Evolutionary conservation across 1,140 invertebrate genomes (phyloP).

Genomic region (Pomacea maculata): DNA sequence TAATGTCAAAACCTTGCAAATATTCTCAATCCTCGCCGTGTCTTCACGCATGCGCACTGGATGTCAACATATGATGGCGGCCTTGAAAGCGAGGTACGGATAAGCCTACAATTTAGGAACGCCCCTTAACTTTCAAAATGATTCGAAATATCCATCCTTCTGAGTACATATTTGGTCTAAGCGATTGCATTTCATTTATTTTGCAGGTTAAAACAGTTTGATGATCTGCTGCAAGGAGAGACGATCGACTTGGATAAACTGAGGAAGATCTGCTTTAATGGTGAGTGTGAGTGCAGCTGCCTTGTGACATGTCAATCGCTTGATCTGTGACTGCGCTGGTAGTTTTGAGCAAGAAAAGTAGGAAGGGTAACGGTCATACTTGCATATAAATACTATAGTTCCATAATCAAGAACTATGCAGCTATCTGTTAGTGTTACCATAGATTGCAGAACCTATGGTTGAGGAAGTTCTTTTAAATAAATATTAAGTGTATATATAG

Average conservation of each 20-base stretch:
- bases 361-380: background rate
- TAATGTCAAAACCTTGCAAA: too few species aligned
- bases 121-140: conserved; percentile 18
- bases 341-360: background rate
- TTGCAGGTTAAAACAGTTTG: conserved; percentile 8
- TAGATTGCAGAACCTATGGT: too few species aligned
- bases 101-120: conserved; percentile 25
- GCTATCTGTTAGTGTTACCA: too few species aligned
- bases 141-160: background rate
- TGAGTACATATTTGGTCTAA: background rate
- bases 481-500: too few species aligned
- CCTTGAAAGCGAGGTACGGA: conserved; percentile 43
- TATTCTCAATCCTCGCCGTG: too few species aligned
- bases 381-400: background rate
- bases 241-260: conserved; percentile 12
- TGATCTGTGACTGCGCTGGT: background rate
- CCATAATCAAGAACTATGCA: background rate
- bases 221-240: conserved; percentile 14
- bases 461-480: too few species aligned
- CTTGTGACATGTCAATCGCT: background rate
- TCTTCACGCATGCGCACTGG: conserved; percentile 22
- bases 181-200: conserved; percentile 2
- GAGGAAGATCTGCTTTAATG: conserved; percentile 19
- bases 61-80: conserved; percentile 48
- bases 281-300: background rate